phyloP scores from a whole-genome alignment of 2,797 vertebrate species.

The Halcyon badia region DNA sequence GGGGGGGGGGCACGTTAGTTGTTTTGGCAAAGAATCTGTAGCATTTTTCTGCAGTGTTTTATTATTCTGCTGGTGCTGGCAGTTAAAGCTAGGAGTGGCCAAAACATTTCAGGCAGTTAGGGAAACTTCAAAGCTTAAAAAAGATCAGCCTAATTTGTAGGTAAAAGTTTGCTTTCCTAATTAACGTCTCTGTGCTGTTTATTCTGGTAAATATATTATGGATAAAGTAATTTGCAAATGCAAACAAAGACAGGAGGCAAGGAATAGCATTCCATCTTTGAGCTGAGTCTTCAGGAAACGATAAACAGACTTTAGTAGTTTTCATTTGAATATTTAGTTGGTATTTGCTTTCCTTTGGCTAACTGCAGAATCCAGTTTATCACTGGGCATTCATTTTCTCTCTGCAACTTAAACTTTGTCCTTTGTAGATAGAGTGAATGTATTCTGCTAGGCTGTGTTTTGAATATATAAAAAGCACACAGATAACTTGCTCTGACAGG shows the following conservation, averaged over 20 bases:
- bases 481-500: slow-evolving; percentile 58
- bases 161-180: background rate
- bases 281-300: background rate
- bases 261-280: background rate
- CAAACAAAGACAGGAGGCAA: background rate
- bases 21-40: background rate
- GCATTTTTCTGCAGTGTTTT: background rate
- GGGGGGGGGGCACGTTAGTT: accelerated
- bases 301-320: background rate
- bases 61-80: background rate
- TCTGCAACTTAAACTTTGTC: slow-evolving; percentile 23
- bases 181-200: background rate
- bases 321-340: background rate
- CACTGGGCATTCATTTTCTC: background rate
- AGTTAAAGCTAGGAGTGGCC: background rate
- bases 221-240: slow-evolving; percentile 30
- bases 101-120: background rate
- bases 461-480: background rate
- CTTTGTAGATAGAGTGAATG: background rate
- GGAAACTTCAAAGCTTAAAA: slow-evolving; percentile 30
- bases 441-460: slow-evolving; percentile 29
- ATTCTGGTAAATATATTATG: background rate
- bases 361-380: background rate
- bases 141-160: background rate
- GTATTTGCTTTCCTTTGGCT: slow-evolving; percentile 6